These are phyloP conservation scores for human DNA, from an alignment of 2,113 vertebrate species.

Conservation along the genomic window DNA sequence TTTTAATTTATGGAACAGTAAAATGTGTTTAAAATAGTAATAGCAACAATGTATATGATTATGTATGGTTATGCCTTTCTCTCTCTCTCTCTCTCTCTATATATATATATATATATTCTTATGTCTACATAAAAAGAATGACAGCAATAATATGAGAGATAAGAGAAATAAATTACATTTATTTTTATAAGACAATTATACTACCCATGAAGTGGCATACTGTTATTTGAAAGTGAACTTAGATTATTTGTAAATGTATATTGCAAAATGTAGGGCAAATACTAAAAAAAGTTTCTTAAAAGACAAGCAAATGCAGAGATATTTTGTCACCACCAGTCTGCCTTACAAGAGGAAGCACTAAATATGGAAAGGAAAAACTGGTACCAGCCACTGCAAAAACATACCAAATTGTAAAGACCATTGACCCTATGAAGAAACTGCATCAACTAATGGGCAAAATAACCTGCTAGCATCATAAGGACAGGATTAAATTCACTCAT, in stretches of 20 bases:
- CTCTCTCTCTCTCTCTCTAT: accelerated
- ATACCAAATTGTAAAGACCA: no score
- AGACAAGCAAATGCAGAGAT: no score
- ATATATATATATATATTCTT: not conserved
- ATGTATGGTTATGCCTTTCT: no score
- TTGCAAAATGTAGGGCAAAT: not conserved
- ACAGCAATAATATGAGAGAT: not conserved
- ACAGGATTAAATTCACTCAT: no score
- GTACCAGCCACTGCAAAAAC: no score
- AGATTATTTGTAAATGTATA: not conserved
- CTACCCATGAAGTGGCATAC: not conserved
- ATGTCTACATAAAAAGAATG: not conserved
- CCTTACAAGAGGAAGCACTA: no score
- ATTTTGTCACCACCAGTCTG: no score
- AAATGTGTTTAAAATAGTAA: not conserved
- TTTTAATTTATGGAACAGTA: not conserved
- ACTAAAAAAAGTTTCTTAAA: not conserved
- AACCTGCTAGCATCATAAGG: no score
- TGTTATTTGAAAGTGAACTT: not conserved
- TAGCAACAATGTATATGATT: not conserved
- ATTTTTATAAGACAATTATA: not conserved
- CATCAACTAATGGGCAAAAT: no score
- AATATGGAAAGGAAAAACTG: no score
- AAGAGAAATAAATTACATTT: not conserved
- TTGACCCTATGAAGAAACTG: no score